A percentile compares a stretch with the other conserved stretches of the same genome.
Conservation (phyloP, 2,888 invertebrate genomes). For the Nesidiocoris tenuis region DNA sequence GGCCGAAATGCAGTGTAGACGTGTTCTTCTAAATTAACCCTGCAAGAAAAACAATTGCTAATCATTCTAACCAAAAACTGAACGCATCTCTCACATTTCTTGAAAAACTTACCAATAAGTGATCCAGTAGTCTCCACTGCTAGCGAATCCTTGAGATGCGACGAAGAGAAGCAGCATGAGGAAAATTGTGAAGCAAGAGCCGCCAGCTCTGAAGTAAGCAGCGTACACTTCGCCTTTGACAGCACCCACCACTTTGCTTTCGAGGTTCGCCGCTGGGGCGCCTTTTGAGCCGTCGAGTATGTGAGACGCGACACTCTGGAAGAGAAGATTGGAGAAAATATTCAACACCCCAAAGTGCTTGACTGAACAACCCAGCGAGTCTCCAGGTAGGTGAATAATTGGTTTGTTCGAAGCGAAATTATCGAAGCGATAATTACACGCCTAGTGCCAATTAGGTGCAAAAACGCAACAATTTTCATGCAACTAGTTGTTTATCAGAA, state of each 20-base stretch:
- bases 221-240: slow-evolving; percentile 65
- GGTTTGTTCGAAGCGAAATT: no score
- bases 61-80: background rate
- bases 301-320: slow-evolving; percentile 28
- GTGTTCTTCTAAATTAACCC: slow-evolving; percentile 58
- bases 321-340: background rate
- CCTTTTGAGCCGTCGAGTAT: slow-evolving; percentile 21
- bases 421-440: no score
- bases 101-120: slow-evolving; percentile 66
- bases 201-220: slow-evolving; percentile 71
- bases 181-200: slow-evolving; percentile 63
- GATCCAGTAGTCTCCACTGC: slow-evolving; percentile 69
- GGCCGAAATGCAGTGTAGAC: background rate
- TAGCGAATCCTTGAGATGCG: slow-evolving; percentile 63
- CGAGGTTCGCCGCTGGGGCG: slow-evolving; percentile 4
- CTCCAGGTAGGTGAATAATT: no score
- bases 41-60: slow-evolving; percentile 57
- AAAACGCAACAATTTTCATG: no score
- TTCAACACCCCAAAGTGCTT: no score
- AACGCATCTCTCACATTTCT: background rate
- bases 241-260: slow-evolving; percentile 56
- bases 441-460: no score
- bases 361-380: no score
- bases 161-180: slow-evolving; percentile 65
- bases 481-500: no score